Conservation (phyloP, 2,113 vertebrate species). For the Parotia lawesii region DNA sequence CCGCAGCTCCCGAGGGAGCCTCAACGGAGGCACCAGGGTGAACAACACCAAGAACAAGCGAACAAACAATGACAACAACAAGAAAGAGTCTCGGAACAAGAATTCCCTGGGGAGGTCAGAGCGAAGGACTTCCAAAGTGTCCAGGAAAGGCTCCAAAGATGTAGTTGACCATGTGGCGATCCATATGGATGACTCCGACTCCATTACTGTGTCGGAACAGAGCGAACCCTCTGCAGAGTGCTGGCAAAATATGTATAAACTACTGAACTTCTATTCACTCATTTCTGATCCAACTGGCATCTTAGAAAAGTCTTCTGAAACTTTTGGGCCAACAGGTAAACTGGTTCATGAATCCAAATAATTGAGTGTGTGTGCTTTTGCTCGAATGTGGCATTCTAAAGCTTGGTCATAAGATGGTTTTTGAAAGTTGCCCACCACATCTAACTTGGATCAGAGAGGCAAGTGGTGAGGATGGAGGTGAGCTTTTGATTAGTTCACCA, state of each 20-base stretch:
- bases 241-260: conserved; percentile 99
- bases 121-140: conserved; percentile 91
- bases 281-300: conserved; percentile 97
- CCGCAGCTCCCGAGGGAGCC: conserved; percentile 91
- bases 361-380: not conserved
- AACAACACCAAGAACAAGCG: conserved; percentile 87
- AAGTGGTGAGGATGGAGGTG: not conserved
- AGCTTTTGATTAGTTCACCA: not conserved
- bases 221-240: conserved; percentile 97
- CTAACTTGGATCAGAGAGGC: not conserved
- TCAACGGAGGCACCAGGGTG: conserved; percentile 85
- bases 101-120: conserved; percentile 88
- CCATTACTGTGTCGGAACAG: conserved; percentile 96
- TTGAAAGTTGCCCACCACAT: not conserved
- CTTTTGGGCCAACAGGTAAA: conserved; percentile 83
- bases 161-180: conserved; percentile 94
- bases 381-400: not conserved
- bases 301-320: conserved; percentile 92
- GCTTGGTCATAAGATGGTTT: fast-evolving
- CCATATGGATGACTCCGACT: conserved; percentile 98
- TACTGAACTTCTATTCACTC: conserved; percentile 97
- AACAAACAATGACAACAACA: conserved; percentile 74
- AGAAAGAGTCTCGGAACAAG: conserved; percentile 87
- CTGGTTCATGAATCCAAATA: not conserved
- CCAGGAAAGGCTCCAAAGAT: conserved; percentile 93